These are phyloP conservation scores for Pteromalus puparum DNA, from an alignment of 1,140 invertebrate genomes.

Conservation along the genomic window DNA sequence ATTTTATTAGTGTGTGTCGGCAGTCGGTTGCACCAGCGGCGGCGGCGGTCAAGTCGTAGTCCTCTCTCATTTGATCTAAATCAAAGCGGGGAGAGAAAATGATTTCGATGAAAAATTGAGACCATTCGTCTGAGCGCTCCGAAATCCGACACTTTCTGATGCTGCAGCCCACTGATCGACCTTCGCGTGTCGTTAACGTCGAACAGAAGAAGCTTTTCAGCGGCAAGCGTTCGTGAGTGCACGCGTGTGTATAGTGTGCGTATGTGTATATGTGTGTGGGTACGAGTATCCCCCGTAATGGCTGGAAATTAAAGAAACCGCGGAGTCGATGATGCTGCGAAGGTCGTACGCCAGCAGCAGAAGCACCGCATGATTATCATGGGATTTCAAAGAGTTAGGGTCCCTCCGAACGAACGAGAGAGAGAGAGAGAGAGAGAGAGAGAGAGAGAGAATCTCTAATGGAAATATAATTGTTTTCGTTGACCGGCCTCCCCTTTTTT, in stretches of 20 bases:
- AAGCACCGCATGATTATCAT: slow-evolving; percentile 59
- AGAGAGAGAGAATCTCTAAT: slow-evolving; percentile 53
- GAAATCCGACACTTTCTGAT: slow-evolving; percentile 20
- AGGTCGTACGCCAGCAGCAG: background rate
- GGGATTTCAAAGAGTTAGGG: slow-evolving; percentile 60
- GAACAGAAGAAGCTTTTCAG: background rate
- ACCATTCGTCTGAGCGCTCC: slow-evolving; percentile 20
- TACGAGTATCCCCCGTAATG: slow-evolving; percentile 60
- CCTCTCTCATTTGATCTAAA: slow-evolving; percentile 36
- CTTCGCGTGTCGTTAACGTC: slow-evolving; percentile 4
- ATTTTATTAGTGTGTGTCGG: slow-evolving; percentile 51
- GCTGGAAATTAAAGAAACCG: slow-evolving; percentile 61
- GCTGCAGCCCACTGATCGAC: slow-evolving; percentile 25
- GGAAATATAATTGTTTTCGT: slow-evolving; percentile 65
- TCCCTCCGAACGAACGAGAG: slow-evolving; percentile 44
- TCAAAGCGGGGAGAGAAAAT: slow-evolving; percentile 17
- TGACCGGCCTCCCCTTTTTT: slow-evolving; percentile 6
- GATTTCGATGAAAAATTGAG: slow-evolving; percentile 51
- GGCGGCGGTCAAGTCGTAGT: background rate
- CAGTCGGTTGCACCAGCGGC: background rate
- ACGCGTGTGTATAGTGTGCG: background rate
- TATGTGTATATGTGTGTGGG: background rate
- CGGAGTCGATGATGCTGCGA: slow-evolving; percentile 58
- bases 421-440: background rate
- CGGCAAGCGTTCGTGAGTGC: background rate